Base-by-base conservation (phyloP, 2,797 vertebrate species). In the Pteronotus mesoamericanus region DNA sequence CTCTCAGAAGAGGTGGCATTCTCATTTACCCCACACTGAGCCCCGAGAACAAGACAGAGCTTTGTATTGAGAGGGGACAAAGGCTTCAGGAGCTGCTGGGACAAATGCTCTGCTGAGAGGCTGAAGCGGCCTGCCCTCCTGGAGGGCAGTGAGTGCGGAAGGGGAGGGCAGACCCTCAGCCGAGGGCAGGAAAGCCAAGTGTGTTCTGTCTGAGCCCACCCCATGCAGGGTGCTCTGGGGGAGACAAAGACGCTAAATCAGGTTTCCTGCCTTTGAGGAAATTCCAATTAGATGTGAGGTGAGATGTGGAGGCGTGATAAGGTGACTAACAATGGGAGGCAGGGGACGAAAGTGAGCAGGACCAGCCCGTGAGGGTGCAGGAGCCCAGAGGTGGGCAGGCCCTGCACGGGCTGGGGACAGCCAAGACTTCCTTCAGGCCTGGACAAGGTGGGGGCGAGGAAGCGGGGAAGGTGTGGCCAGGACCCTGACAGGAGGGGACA, bases 211-310 rank as follows among this genome's bases (percentile, higher is more conserved):
- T 34, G 53, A 68, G 42, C 68, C 48, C 80, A 48, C 18, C 12
- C 66, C 4, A 1, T 0, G 6, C 69, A 29, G 69, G 86, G 51
- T 48, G 85, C 82, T 59, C 10, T 9, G 78, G 95, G 37, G 46
- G 21, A 75, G 78, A 69, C 92, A 88, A 74, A 94, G 95, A 84
- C 14, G 11, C 89, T 26, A 61, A 37, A 26, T 61, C 69, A 26
- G 44, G 87, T 42, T 95, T 96, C 94, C 96, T 55, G 86, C 78
- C 69, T 96, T 44, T 39, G 86, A 94, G 94, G 94, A 94, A 89
- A 91, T 64, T 75, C 69, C 68, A 71, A 2, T 53, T 71, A 29
- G 79, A n/a, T 14, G 46, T 15, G 34, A 92, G 95, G 86, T 37
- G 93, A 39, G 74, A 68, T 57, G 57, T 16, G 16, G 32, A 2